Base-by-base conservation (phyloP, 1,140 invertebrate species). In the Oncopodura yosiiana region DNA sequence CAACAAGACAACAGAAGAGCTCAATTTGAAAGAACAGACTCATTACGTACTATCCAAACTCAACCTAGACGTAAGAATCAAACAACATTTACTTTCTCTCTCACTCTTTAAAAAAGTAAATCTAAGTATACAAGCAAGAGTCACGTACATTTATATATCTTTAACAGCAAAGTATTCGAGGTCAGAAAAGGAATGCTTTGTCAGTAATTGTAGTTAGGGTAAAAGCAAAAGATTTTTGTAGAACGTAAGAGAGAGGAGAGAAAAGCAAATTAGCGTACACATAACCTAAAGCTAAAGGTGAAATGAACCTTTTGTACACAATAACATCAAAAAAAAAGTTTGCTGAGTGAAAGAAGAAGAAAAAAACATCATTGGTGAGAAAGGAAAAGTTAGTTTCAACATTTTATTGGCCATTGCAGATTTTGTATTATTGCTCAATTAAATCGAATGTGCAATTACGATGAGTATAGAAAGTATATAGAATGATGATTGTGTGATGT, bases 21-120 rank as follows among this genome's bases (percentile, higher is more conserved):
- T 16, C 62, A 63, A 41, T 63, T 63, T 48, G 62, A 63, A 44
- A 34, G 62, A 50, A 63, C 58, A 12, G 62, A 63, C 42, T 63
- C 62, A 18, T 58, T 63, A 19, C 51, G 58, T 42, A 48, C 58
- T 41, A 63, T 63, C 42, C 21, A 14, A 24, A 4, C 29, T 19
- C 50, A 59, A 29, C 58, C 49, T n/a, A 57, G 62, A 63, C 55
- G 62, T 63, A 58, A 49, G 44, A 12, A 50, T 14, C 24, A 29
- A 29, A 41, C 26, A 29, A 56, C 11, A 34, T 23, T 30, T 44
- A 16, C 39, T 39, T n/a, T n/a, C n/a, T n/a, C n/a, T n/a, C n/a
- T n/a, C n/a, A n/a, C n/a, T n/a, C n/a, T n/a, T n/a, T n/a, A n/a
- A n/a, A n/a, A n/a, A n/a, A n/a, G n/a, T n/a, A n/a, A n/a, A 48